These are phyloP conservation scores for Tryphoninae sp. DNA, from an alignment of 2,888 invertebrate genomes.

Conservation along the genomic window DNA sequence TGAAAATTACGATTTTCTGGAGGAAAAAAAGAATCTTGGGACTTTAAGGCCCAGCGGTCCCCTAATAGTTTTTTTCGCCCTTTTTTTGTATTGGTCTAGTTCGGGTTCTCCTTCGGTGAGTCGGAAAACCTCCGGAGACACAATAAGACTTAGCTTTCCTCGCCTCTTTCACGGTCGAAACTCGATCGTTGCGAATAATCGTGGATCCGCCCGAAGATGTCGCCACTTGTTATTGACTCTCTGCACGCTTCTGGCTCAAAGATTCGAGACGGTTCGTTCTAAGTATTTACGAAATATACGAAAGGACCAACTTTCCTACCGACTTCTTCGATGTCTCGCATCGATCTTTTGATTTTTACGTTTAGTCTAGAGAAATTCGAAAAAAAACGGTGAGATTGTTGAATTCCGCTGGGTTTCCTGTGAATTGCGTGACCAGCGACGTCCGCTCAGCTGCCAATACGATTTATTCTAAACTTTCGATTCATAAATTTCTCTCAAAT, in stretches of 20 bases:
- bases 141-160: constrained; percentile 55
- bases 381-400: constrained; percentile 2
- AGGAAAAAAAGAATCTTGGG: constrained; percentile 27
- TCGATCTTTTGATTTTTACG: constrained; percentile 43
- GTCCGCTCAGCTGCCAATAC: constrained; percentile 73
- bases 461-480: constrained; percentile 12
- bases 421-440: constrained; percentile 69
- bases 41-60: constrained; percentile 12
- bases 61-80: constrained; percentile 31
- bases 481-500: not conserved
- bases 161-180: constrained; percentile 56
- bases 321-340: constrained; percentile 24
- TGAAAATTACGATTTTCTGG: constrained; percentile 70
- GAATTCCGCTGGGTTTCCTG: constrained; percentile 27
- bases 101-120: constrained; percentile 47
- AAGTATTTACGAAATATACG: constrained; percentile 51
- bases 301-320: constrained; percentile 37
- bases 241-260: constrained; percentile 59
- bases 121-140: constrained; percentile 45
- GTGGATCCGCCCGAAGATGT: constrained; percentile 55
- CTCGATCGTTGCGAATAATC: constrained; percentile 69
- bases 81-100: constrained; percentile 38
- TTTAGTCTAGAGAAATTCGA: constrained; percentile 28
- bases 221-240: constrained; percentile 71
- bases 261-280: constrained; percentile 39